Evolutionary conservation across 2,888 invertebrate species (phyloP).

Genomic region (Micropterix aruncella): DNA sequence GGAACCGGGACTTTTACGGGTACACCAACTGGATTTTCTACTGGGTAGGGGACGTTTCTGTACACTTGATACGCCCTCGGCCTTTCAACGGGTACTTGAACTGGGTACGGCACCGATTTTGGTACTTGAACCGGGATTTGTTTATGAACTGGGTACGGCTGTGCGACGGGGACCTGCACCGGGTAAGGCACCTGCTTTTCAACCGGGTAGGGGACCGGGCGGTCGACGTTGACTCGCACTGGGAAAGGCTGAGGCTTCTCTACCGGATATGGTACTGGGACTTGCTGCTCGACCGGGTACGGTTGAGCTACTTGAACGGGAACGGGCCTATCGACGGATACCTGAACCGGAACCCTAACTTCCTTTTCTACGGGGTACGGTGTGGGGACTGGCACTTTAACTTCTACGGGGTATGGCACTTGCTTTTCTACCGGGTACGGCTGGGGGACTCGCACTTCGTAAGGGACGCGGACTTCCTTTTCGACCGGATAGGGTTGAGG

Average conservation of each 20-base stretch:
- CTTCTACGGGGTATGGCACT: conserved; percentile 56
- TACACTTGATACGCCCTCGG: conserved; percentile 45
- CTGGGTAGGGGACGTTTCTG: conserved; percentile 28
- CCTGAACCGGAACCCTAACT: conserved; percentile 51
- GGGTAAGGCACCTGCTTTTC: conserved; percentile 37
- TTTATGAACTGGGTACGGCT: conserved; percentile 50
- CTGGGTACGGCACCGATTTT: conserved; percentile 45
- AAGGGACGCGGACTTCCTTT: conserved; percentile 59
- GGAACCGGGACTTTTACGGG: conserved; percentile 41
- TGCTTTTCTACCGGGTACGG: conserved; percentile 69
- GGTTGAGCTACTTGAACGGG: conserved; percentile 51
- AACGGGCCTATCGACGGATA: conserved; percentile 53
- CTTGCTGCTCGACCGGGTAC: conserved; percentile 46
- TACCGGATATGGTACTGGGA: conserved; percentile 45
- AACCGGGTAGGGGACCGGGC: conserved; percentile 41
- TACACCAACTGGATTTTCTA: conserved; percentile 39
- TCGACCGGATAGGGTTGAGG: conserved; percentile 72
- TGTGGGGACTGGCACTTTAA: conserved; percentile 61
- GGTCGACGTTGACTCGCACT: conserved; percentile 47
- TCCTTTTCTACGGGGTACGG: conserved; percentile 58
- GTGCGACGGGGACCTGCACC: conserved; percentile 42
- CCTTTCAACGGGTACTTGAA: conserved; percentile 51
- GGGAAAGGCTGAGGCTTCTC: conserved; percentile 48
- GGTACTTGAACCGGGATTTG: conserved; percentile 47
- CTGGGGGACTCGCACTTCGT: conserved; percentile 60